phyloP scores from a whole-genome alignment of 2,797 vertebrate genomes.

The Gobionotothen gibberifrons region DNA sequence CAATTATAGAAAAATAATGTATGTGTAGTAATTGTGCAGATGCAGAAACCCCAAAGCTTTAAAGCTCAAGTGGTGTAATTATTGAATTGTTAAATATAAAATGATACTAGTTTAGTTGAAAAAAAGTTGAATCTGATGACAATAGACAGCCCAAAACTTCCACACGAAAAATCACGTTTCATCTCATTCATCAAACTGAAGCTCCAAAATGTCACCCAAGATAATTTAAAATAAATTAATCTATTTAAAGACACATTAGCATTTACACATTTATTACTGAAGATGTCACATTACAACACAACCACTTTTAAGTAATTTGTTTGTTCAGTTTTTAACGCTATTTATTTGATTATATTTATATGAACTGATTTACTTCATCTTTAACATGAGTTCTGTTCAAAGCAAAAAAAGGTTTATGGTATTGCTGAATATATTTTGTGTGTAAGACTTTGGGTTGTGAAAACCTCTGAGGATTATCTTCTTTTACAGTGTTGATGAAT shows the following conservation, averaged over 20 bases:
- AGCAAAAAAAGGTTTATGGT: not conserved
- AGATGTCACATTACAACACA: conserved; percentile 10
- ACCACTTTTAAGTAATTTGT: not conserved
- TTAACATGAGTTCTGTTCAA: conserved; percentile 9
- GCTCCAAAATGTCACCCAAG: conserved; percentile 21
- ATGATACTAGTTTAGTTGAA: not conserved
- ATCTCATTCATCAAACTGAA: conserved; percentile 13
- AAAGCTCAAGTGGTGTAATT: not conserved
- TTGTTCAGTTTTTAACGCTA: not conserved
- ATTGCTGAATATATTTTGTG: conserved; percentile 1
- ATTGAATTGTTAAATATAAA: not conserved
- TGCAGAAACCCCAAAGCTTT: not conserved
- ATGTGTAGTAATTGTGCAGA: not conserved
- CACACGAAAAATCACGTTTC: not conserved
- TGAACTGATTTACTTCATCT: conserved; percentile 2
- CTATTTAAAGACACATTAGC: conserved; percentile 28
- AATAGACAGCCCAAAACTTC: not conserved
- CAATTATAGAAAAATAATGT: not conserved
- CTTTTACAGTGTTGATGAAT: conserved; percentile 35
- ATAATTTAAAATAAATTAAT: conserved; percentile 14
- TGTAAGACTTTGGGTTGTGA: not conserved
- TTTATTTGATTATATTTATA: not conserved
- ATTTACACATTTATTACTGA: conserved; percentile 18
- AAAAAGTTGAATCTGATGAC: not conserved
- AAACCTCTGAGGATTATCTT: conserved; percentile 17